Conservation (phyloP, 2,888 invertebrate genomes). For the Nebria salina region DNA sequence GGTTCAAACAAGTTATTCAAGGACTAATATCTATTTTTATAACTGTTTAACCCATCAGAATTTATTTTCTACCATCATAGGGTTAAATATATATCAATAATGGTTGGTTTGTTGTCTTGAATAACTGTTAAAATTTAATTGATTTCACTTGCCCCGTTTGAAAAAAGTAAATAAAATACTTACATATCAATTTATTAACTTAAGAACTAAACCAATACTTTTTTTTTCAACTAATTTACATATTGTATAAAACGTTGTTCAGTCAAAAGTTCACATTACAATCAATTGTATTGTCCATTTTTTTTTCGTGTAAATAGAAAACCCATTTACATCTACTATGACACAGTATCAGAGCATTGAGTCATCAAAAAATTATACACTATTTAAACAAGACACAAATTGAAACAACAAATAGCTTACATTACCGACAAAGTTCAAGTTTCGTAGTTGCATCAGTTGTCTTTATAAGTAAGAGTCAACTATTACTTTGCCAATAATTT, state of each 20-base stretch:
- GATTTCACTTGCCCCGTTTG: not conserved
- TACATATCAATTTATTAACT: not conserved
- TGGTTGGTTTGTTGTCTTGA: too few relatives aligned
- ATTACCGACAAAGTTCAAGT: not conserved
- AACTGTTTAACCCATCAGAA: not conserved
- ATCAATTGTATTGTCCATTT: slow-evolving; percentile 21
- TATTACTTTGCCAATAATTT: not conserved
- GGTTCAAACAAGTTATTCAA: too few relatives aligned
- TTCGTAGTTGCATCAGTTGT: too few relatives aligned
- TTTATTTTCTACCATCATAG: not conserved
- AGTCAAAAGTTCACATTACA: slow-evolving; percentile 21
- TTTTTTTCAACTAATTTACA: slow-evolving; percentile 10
- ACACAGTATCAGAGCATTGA: slow-evolving; percentile 15
- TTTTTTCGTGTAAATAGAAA: not conserved
- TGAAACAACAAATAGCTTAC: not conserved
- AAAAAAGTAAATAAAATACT: not conserved
- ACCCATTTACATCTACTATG: slow-evolving; percentile 5
- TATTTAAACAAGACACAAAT: slow-evolving; percentile 2
- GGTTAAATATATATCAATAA: not conserved
- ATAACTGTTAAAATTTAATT: not conserved
- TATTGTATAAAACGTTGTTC: slow-evolving; percentile 28
- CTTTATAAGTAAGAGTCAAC: too few relatives aligned
- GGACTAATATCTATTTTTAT: not conserved
- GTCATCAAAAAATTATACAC: slow-evolving; percentile 14
- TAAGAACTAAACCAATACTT: not conserved